A percentile compares a stretch with the other conserved stretches of the same genome.
Conservation (phyloP, 23 tunicate species). For the Botrylloides violaceus region DNA sequence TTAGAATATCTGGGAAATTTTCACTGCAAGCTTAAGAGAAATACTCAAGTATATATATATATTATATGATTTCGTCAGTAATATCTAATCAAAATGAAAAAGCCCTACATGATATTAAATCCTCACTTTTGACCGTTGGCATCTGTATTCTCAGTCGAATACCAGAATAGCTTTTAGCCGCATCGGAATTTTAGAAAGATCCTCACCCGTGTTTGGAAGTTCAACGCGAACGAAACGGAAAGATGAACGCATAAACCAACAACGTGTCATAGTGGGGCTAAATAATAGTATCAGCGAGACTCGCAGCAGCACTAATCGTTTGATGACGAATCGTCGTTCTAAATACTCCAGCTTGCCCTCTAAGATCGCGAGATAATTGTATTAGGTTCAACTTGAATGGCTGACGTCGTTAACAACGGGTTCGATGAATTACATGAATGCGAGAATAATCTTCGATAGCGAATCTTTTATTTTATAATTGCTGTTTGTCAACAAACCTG, state of each 20-base stretch:
- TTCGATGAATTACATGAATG: background rate
- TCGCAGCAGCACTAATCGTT: background rate
- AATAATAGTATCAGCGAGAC: background rate
- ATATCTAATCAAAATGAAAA: too few species aligned
- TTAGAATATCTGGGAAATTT: too few species aligned
- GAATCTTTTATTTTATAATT: background rate
- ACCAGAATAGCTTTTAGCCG: background rate
- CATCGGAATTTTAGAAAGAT: background rate
- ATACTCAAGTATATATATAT: too few species aligned
- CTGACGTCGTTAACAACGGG: background rate
- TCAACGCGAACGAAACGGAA: background rate
- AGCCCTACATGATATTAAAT: too few species aligned
- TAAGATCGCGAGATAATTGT: background rate
- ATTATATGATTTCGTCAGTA: too few species aligned
- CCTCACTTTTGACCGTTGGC: too few species aligned
- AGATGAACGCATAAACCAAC: background rate
- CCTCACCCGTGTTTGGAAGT: background rate
- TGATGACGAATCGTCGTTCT: background rate
- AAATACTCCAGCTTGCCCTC: background rate
- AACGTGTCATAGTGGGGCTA: background rate
- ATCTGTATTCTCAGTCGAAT: too few species aligned
- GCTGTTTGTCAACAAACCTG: background rate
- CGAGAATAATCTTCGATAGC: background rate
- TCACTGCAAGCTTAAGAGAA: too few species aligned
- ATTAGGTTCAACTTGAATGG: background rate